Percentiles rank a stretch among this genome's conserved stretches.
phyloP scores from a whole-genome alignment of 2,113 vertebrate species.

The Cebus imitator region DNA sequence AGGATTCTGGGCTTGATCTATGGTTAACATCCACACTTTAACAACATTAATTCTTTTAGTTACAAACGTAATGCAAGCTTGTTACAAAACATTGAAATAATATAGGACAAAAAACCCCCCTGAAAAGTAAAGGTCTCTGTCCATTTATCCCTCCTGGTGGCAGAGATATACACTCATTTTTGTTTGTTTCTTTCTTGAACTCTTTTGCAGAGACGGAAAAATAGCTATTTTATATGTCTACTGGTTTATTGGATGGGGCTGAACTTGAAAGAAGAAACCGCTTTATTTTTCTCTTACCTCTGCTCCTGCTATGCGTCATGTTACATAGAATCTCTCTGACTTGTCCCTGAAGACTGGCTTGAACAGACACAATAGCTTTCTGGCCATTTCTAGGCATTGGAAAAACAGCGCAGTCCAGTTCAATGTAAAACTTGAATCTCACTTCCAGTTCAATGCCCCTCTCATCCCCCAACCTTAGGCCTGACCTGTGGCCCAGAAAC shows the following conservation, averaged over 20 bases:
- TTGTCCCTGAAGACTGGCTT: not conserved
- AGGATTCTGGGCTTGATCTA: not conserved
- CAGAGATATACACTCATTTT: not conserved
- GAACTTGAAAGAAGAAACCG: not conserved
- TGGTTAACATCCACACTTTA: not conserved
- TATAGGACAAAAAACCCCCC: not conserved
- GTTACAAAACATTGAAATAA: not conserved
- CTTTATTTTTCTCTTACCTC: not conserved
- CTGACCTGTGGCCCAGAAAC: not conserved
- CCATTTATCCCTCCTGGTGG: not conserved
- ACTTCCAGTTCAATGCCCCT: slow-evolving; percentile 25
- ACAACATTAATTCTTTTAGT: not conserved
- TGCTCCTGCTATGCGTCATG: not conserved
- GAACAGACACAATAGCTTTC: slow-evolving; percentile 38
- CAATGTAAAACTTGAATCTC: slow-evolving; percentile 46
- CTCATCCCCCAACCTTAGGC: not conserved
- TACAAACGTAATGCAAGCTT: not conserved
- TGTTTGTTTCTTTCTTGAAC: not conserved
- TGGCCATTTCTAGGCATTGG: slow-evolving; percentile 18
- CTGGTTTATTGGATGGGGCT: not conserved
- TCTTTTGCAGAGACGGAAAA: not conserved
- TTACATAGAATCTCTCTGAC: not conserved
- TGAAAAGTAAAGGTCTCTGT: not conserved
- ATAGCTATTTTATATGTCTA: not conserved
- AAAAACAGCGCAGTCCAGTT: slow-evolving; percentile 7